Percentiles rank a stretch among this genome's conserved stretches.
Conservation (phyloP, 2,888 invertebrate genomes). For the Tubiluchus corallicola region DNA sequence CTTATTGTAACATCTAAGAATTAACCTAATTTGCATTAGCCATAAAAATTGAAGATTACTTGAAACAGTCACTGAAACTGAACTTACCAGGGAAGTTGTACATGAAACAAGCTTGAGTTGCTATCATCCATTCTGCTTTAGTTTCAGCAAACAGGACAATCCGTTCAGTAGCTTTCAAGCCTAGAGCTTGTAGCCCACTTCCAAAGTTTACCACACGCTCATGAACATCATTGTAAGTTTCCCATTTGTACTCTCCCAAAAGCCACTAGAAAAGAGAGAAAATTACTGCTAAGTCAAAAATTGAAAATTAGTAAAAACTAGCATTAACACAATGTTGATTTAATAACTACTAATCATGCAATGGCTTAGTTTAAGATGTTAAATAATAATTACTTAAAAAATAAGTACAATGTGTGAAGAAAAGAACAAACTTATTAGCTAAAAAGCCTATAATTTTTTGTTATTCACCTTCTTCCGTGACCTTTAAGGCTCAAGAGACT, state of each 20-base stretch:
- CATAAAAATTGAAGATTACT: too few relatives aligned
- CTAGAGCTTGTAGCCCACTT: slow-evolving; percentile 59
- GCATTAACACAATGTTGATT: neutral
- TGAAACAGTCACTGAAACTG: too few relatives aligned
- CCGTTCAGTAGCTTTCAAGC: slow-evolving; percentile 49
- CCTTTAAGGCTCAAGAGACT: too few relatives aligned
- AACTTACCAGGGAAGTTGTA: slow-evolving; percentile 74
- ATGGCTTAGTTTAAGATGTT: neutral
- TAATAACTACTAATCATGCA: neutral
- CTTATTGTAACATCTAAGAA: too few relatives aligned
- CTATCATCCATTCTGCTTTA: slow-evolving; percentile 90
- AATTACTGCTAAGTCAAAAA: neutral
- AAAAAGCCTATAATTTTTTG: too few relatives aligned
- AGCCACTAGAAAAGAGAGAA: slow-evolving; percentile 44
- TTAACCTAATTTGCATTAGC: too few relatives aligned
- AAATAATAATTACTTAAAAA: slow-evolving; percentile 4
- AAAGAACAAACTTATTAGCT: too few relatives aligned
- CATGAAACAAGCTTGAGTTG: slow-evolving; percentile 87
- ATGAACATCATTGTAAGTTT: slow-evolving; percentile 57
- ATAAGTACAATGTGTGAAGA: too few relatives aligned
- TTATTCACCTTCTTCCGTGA: too few relatives aligned
- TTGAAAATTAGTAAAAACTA: slow-evolving; percentile 4
- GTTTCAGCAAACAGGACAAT: slow-evolving; percentile 93
- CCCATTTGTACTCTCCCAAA: slow-evolving; percentile 84
- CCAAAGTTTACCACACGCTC: slow-evolving; percentile 56